These are phyloP conservation scores for Aythya fuligula DNA, from an alignment of 2,797 vertebrate species.

Conservation along the genomic window DNA sequence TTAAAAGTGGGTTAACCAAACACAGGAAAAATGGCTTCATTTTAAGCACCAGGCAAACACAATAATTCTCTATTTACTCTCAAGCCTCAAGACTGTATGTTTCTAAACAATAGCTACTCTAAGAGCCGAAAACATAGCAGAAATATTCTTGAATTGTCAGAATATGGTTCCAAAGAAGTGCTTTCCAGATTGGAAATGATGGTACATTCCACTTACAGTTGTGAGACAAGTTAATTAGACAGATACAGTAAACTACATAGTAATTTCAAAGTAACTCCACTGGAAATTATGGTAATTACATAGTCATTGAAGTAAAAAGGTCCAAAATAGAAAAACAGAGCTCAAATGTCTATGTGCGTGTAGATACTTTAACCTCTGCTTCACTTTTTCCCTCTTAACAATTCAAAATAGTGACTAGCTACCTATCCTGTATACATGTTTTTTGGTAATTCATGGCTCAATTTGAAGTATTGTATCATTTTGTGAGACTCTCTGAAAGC, in stretches of 20 bases:
- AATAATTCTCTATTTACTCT: slow-evolving; percentile 5
- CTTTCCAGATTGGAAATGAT: slow-evolving; percentile 52
- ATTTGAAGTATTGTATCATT: not conserved
- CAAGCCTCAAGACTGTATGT: not conserved
- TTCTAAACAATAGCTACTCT: not conserved
- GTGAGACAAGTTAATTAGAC: slow-evolving; percentile 77
- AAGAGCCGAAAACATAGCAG: slow-evolving; percentile 9
- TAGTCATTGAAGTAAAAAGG: slow-evolving; percentile 14
- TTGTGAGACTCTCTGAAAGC: not conserved
- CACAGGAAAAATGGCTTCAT: slow-evolving; percentile 15
- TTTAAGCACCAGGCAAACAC: not conserved
- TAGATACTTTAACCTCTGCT: not conserved
- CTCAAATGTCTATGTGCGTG: not conserved
- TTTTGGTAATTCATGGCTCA: not conserved
- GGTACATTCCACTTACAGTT: slow-evolving; percentile 63
- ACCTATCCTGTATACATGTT: not conserved
- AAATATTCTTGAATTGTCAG: slow-evolving; percentile 41
- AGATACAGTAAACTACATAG: slow-evolving; percentile 62
- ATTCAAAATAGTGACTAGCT: not conserved
- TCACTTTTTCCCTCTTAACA: not conserved
- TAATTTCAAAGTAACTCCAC: slow-evolving; percentile 66
- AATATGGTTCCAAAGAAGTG: slow-evolving; percentile 16
- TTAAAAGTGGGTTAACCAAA: slow-evolving; percentile 38
- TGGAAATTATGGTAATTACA: slow-evolving; percentile 67
- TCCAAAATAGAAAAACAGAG: slow-evolving; percentile 48